Evolutionary conservation across 2,888 invertebrate species (phyloP).

Genomic region (Prosapia bicincta): DNA sequence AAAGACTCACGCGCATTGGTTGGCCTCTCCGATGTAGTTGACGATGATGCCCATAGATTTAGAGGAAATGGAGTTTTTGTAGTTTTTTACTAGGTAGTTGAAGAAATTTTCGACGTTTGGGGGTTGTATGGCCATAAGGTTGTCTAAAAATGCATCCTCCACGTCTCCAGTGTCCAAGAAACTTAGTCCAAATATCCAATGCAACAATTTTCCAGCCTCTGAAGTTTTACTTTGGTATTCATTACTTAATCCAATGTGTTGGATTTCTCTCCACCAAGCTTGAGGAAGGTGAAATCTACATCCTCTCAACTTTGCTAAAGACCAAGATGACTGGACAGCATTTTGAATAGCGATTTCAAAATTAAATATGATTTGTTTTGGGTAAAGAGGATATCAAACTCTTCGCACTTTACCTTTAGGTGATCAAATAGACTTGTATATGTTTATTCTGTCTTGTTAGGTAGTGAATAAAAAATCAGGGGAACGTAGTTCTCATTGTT

Average conservation of each 20-base stretch:
- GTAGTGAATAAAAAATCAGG: neutral
- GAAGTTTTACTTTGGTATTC: conserved; percentile 1
- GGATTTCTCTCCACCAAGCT: conserved; percentile 12
- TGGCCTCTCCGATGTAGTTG: conserved; percentile 5
- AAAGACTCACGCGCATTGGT: conserved; percentile 9
- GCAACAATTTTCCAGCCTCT: conserved; percentile 10
- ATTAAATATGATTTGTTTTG: neutral
- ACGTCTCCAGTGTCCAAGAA: conserved; percentile 6
- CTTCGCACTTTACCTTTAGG: neutral
- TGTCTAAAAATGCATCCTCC: conserved; percentile 7
- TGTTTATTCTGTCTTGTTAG: neutral
- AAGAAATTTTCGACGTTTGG: neutral
- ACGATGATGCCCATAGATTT: neutral
- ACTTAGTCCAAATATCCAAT: conserved; percentile 3
- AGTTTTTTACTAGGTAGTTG: conserved; percentile 1
- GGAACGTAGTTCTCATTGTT: neutral
- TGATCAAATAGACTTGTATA: neutral
- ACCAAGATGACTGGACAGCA: conserved; percentile 10
- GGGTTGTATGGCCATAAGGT: neutral
- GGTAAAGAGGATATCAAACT: neutral
- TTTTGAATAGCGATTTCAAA: conserved; percentile 21
- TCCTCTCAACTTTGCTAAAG: neutral
- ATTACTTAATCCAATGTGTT: conserved; percentile 5
- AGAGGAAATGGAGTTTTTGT: neutral
- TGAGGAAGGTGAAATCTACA: conserved; percentile 23